phyloP scores from a whole-genome alignment of 2,797 vertebrate species.

The Lophotriccus pileatus region DNA sequence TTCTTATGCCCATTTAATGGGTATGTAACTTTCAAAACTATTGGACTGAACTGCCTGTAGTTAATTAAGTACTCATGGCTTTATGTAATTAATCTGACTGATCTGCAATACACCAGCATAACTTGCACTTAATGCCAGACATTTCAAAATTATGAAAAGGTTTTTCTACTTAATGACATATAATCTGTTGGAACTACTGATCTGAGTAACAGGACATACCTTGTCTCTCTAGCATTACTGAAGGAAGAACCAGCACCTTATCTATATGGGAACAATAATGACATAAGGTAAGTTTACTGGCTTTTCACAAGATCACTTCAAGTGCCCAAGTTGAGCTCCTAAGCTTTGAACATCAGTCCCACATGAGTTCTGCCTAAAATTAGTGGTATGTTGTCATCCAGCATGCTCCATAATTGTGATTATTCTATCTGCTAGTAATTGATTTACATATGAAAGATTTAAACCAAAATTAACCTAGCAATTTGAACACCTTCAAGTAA shows the following conservation, averaged over 20 bases:
- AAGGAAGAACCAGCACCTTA: background rate
- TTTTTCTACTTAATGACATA: background rate
- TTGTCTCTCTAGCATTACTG: background rate
- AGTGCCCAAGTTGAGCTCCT: background rate
- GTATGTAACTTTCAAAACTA: background rate
- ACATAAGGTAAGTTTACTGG: background rate
- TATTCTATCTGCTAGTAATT: background rate
- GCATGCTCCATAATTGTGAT: background rate
- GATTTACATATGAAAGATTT: background rate
- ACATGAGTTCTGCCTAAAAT: background rate
- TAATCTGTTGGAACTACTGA: background rate
- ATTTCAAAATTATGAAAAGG: conserved; percentile 10
- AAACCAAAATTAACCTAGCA: background rate
- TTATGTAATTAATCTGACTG: background rate
- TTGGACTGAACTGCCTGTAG: background rate
- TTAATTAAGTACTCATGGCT: background rate
- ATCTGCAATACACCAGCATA: background rate
- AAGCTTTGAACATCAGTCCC: background rate
- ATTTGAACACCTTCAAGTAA: background rate
- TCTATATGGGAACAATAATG: background rate
- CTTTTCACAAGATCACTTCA: background rate
- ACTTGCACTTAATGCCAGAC: background rate
- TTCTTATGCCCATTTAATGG: background rate
- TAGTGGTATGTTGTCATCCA: background rate
- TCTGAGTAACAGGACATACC: background rate